Conservation (phyloP, 2,113 vertebrate species). For the Hippocampus abdominalis region DNA sequence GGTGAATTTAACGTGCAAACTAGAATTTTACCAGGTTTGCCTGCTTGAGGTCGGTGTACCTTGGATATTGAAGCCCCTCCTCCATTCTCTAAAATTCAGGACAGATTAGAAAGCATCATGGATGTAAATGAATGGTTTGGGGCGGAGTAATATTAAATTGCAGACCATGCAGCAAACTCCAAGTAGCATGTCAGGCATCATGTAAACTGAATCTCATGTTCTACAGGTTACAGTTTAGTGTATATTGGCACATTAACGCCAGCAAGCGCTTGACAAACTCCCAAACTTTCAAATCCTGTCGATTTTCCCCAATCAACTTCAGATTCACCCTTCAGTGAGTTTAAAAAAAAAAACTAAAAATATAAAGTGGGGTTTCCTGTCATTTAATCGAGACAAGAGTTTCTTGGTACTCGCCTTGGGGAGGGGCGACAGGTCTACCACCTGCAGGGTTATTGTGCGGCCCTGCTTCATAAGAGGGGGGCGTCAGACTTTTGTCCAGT, state of each 20-base stretch:
- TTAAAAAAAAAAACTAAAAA: too few species aligned
- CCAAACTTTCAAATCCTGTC: too few species aligned
- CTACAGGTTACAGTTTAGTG: background rate
- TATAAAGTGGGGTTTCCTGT: too few species aligned
- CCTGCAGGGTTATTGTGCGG: slow-evolving; percentile 4
- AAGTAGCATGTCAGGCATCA: background rate
- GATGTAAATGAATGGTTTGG: background rate
- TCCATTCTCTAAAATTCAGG: slow-evolving; percentile 37
- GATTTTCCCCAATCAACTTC: background rate
- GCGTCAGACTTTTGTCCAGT: slow-evolving; percentile 22
- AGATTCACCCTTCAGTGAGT: background rate
- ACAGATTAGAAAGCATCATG: background rate
- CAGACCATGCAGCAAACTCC: background rate
- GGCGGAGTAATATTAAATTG: too few species aligned
- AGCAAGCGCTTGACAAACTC: too few species aligned
- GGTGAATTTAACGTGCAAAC: background rate
- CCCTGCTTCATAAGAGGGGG: background rate
- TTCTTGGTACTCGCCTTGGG: slow-evolving; percentile 51
- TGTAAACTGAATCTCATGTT: background rate
- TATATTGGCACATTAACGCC: background rate
- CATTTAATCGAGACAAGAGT: background rate
- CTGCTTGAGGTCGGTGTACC: slow-evolving; percentile 44
- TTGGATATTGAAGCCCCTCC: slow-evolving; percentile 27
- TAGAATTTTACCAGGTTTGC: slow-evolving; percentile 54
- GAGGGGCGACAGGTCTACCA: slow-evolving; percentile 10